Conservation (phyloP, 2,888 invertebrate genomes). For the Melipona beecheii region DNA sequence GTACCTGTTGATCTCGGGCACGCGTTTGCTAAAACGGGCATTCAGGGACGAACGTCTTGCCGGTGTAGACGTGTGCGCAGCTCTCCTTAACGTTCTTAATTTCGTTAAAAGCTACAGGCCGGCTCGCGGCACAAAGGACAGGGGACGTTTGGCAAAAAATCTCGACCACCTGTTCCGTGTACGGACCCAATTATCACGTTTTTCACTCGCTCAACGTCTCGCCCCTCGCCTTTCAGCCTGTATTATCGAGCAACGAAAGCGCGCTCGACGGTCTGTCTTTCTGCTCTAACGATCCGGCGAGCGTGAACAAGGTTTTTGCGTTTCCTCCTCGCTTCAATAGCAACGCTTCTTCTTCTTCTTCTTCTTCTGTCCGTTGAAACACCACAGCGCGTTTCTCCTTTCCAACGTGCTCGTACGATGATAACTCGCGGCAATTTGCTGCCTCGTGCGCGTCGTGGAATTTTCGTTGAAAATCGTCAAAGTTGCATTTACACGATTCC, state of each 20-base stretch:
- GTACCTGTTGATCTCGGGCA: slow-evolving; percentile 45
- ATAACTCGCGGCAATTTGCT: slow-evolving; percentile 20
- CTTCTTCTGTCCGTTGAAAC: not conserved
- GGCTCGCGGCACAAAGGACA: slow-evolving; percentile 25
- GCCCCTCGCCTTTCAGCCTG: slow-evolving; percentile 6
- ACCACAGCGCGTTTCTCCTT: not conserved
- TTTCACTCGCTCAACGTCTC: slow-evolving; percentile 15
- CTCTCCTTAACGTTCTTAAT: slow-evolving; percentile 42
- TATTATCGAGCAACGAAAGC: slow-evolving; percentile 24
- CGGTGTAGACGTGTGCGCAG: not conserved
- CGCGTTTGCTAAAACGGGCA: not conserved
- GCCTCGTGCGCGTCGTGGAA: not conserved
- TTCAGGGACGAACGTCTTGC: not conserved
- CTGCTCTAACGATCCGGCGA: slow-evolving; percentile 24
- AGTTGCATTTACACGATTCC: not conserved
- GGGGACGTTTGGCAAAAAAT: slow-evolving; percentile 25
- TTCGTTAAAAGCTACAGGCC: slow-evolving; percentile 42
- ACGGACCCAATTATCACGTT: slow-evolving; percentile 51
- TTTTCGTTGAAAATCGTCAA: not conserved
- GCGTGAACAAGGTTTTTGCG: slow-evolving; percentile 32
- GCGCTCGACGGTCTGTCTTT: slow-evolving; percentile 9
- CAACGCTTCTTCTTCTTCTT: not conserved
- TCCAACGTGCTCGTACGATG: slow-evolving; percentile 4
- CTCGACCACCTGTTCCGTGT: slow-evolving; percentile 45
- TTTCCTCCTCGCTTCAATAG: not conserved